Evolutionary conservation across 2,888 invertebrate genomes (phyloP), one percentile per base, ranked within the genome.

Genomic region (Drosophila rubida): DNA sequence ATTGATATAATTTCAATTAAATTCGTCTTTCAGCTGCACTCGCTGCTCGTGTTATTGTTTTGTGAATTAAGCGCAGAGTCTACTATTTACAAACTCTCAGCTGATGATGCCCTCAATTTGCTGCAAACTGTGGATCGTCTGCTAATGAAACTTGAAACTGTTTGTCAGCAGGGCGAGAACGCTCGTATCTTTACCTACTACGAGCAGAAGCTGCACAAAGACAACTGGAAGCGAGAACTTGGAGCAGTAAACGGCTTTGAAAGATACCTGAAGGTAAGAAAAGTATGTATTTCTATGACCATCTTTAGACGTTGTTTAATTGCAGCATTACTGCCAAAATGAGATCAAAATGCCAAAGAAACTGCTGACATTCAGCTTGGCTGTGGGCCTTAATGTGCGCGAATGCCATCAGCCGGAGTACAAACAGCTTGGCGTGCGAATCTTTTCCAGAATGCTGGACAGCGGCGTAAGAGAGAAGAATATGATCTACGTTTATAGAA

Each of bases 221-320:
- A 80, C 25, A 35, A 60, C 14, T 91, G 91, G 91, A 91, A 90
- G 65, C 84, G 80, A 0, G 84, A 91, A 48, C 63, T 90, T 4
- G 91, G 91, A 0, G 72, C 87, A 2, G 66, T 89, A 2, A 88
- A 91, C 75, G 90, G 90, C 0, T 91, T 88, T 58, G 50, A 69
- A 2, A 75, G 69, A 44, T 91, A 86, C 61, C 60, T 91, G 8
- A 69, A 90, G 81, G 91, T 89, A 60, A 11, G 3, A 44, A 32
- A 4, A n/a, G 32, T 4, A 11, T 4, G 2, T 44, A 0, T 14
- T 13, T 13, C 45, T 2, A 27, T 8, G 0, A 19, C 22, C 16
- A 1, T 23, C 9, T 16, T 22, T 16, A 8, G n/a, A 51, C 13
- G 7, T 23, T 8, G 13, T 25, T 6, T 7, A 8, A 14, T 55